Base-by-base conservation (phyloP, 2,113 vertebrate genomes). In the Rhizomys pruinosus region DNA sequence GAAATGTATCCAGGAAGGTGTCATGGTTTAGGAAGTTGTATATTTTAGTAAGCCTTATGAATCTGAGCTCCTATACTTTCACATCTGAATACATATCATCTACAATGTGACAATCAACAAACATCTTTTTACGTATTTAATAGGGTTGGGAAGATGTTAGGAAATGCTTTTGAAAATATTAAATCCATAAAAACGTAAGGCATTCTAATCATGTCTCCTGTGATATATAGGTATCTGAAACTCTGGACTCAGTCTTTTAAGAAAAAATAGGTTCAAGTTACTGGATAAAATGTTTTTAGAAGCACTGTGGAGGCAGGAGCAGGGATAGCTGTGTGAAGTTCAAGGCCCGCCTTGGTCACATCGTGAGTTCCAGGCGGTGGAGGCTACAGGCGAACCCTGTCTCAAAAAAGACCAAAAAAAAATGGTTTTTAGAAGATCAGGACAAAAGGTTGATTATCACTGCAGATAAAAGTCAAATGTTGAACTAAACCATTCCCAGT, bases 141-240 rank as follows among this genome's bases (percentile, higher is more conserved):
- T 82, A 25, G 9, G 11, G 0, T 71, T 92, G 11, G 84, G 61
- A 95, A 89, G n/a, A 74, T 63, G 22, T 64, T 86, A 52, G 27
- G n/a, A 90, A 80, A 37, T 74, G 34, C 6, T 73, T n/a, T 91
- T 82, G 57, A 84, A 92, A 88, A 92, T 85, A 96, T 66, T 77
- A 94, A 66, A 87, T 88, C 29, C 37, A 85, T 59, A 87, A 61
- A n/a, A 96, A 85, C 32, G 4, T 73, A 68, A 87, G 44, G 37
- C 4, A 90, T 32, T 73, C 32, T 17, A 77, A 74, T 72, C 13
- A 66, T 61, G 55, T 77, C 39, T 91, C 90, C 22, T 68, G 79
- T 68, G 34, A 94, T 0, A 91, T 19, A 91, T 52, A 29, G 29
- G 9, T 57, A 69, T 84, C n/a, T 71, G 64, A 90, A 93, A 93